These are phyloP conservation scores for Coluber constrictor DNA, from an alignment of 2,797 vertebrate genomes.

Conservation along the genomic window DNA sequence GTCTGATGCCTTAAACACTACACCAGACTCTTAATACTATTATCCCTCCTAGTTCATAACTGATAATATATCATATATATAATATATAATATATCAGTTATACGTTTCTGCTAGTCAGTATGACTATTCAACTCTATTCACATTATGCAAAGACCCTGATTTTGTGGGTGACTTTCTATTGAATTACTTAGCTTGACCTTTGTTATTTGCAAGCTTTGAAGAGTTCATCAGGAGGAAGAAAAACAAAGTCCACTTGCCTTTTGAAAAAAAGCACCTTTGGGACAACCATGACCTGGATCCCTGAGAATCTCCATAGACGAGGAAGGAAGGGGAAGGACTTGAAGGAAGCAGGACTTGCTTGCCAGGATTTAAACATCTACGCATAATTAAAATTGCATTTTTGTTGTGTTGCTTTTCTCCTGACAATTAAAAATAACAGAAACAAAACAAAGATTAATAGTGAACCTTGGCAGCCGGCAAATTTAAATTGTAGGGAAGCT, in stretches of 20 bases:
- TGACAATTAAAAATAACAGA: constrained; percentile 47
- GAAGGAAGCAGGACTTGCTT: constrained; percentile 18
- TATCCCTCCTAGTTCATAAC: not conserved
- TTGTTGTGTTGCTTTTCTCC: constrained; percentile 29
- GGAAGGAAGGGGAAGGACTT: not conserved
- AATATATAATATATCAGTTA: not conserved
- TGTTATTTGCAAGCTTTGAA: constrained; percentile 40
- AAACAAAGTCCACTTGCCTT: not conserved
- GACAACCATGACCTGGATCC: not conserved
- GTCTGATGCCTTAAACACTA: not conserved
- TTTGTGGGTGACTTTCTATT: constrained; percentile 33
- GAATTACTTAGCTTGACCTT: constrained; percentile 46
- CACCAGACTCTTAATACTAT: not conserved
- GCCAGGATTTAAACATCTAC: constrained; percentile 54
- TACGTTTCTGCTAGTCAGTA: constrained; percentile 4
- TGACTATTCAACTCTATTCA: constrained; percentile 20
- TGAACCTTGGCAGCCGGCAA: constrained; percentile 38
- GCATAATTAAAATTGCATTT: constrained; percentile 43
- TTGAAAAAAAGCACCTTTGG: not conserved
- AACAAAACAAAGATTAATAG: constrained; percentile 48
- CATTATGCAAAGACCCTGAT: not conserved
- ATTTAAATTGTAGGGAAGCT: constrained; percentile 54
- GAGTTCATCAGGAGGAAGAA: constrained; percentile 38
- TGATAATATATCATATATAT: too few species aligned
- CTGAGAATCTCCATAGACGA: not conserved